Percentiles rank a stretch among this genome's conserved stretches.
Evolutionary conservation across 2,113 vertebrate genomes (phyloP).

Genomic region (Choloepus hoffmanni): DNA sequence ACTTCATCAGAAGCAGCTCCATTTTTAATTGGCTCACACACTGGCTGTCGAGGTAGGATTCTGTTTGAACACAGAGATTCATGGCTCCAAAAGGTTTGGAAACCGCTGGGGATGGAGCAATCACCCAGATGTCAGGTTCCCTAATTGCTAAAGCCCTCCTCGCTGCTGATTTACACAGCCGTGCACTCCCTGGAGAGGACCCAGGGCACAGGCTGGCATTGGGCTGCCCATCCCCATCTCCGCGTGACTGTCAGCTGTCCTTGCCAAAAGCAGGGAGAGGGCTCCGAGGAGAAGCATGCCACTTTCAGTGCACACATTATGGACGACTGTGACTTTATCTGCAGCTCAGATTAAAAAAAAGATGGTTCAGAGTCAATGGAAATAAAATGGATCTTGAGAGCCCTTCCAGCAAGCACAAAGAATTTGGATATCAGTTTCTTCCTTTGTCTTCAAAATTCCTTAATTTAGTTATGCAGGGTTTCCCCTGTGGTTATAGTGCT

Average conservation of each 20-base stretch:
- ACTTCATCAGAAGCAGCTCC: neutral
- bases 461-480: constrained; percentile 73
- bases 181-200: constrained; percentile 12
- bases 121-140: constrained; percentile 35
- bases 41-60: neutral
- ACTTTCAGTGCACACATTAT: constrained; percentile 55
- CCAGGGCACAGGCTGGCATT: neutral
- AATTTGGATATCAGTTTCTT: constrained; percentile 83
- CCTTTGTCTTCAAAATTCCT: constrained; percentile 83
- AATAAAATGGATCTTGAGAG: constrained; percentile 82
- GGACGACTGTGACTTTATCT: neutral
- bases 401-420: constrained; percentile 77
- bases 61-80: constrained; percentile 41
- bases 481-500: constrained; percentile 64
- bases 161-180: neutral
- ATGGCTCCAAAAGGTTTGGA: constrained; percentile 9
- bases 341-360: neutral
- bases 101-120: constrained; percentile 36
- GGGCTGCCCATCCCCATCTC: neutral
- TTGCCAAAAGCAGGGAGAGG: neutral
- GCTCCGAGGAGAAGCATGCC: constrained; percentile 72
- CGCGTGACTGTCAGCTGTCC: neutral
- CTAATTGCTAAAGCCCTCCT: constrained; percentile 28
- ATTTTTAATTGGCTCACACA: neutral
- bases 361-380: constrained; percentile 77